A percentile compares a stretch with the other conserved stretches of the same genome.
phyloP scores from a whole-genome alignment of 1,140 invertebrate species.

The Eumaeus atala region DNA sequence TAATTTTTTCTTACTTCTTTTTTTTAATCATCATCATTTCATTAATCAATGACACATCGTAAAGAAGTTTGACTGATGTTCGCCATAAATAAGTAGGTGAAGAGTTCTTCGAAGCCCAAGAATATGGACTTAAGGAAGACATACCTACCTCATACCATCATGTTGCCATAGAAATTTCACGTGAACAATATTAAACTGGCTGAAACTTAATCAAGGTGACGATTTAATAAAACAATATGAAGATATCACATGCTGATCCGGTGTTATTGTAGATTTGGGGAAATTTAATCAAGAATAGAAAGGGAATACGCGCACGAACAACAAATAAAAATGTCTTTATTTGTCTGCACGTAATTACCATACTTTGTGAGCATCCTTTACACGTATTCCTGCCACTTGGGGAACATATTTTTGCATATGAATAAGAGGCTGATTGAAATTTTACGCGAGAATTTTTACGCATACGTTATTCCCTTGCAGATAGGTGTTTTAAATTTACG shows the following conservation, averaged over 20 bases:
- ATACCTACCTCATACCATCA: too few relatives aligned
- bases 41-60: too few relatives aligned
- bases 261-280: neutral
- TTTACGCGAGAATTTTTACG: conserved; percentile 3
- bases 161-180: too few relatives aligned
- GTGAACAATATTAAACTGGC: too few relatives aligned
- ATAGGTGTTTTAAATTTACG: conserved; percentile 1
- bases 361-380: conserved; percentile 4
- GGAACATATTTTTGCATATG: conserved; percentile 7
- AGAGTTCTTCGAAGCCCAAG: too few relatives aligned
- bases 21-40: too few relatives aligned
- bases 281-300: conserved; percentile 10
- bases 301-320: neutral
- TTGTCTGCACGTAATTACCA: conserved; percentile 9
- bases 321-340: conserved; percentile 8
- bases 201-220: neutral
- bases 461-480: conserved; percentile 1
- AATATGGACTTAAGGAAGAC: too few relatives aligned
- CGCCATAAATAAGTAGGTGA: too few relatives aligned
- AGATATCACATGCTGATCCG: neutral
- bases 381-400: neutral
- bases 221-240: conserved; percentile 3
- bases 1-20: too few relatives aligned
- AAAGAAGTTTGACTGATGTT: too few relatives aligned
- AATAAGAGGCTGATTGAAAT: conserved; percentile 6